These are phyloP conservation scores for Agrotis ipsilon DNA, from an alignment of 2,888 invertebrate genomes.

Conservation along the genomic window DNA sequence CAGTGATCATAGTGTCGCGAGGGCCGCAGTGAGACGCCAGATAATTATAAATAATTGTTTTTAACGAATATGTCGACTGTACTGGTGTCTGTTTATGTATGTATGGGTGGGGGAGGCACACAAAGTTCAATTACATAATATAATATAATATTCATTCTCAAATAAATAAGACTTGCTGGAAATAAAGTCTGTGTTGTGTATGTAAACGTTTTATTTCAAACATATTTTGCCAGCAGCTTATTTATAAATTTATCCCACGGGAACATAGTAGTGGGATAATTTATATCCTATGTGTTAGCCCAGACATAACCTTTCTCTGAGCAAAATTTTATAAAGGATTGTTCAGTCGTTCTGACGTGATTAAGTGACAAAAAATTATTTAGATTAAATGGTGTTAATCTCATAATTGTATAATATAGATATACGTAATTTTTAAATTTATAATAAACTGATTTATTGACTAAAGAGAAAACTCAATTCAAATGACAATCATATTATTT, in stretches of 20 bases:
- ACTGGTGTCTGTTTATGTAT: conserved; percentile 39
- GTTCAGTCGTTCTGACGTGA: no score
- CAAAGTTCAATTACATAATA: conserved; percentile 58
- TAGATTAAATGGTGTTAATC: no score
- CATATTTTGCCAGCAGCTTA: background rate
- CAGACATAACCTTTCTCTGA: no score
- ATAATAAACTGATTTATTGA: no score
- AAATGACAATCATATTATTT: background rate
- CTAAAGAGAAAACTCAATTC: no score
- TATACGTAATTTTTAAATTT: no score
- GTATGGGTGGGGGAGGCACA: conserved; percentile 58
- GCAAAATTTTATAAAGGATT: no score
- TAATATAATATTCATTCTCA: conserved; percentile 42
- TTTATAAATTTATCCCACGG: no score
- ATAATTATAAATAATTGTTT: conserved; percentile 22
- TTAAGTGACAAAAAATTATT: no score
- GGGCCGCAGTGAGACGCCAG: conserved; percentile 71
- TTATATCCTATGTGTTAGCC: no score
- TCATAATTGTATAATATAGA: no score
- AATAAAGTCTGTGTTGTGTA: conserved; percentile 64
- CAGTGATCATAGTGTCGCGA: conserved; percentile 95
- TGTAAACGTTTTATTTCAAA: conserved; percentile 35
- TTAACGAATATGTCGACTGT: conserved; percentile 25
- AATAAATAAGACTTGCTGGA: conserved; percentile 46
- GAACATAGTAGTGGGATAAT: no score